Conservation (phyloP, 2,888 invertebrate species). For the Prionchulus punctatus region DNA sequence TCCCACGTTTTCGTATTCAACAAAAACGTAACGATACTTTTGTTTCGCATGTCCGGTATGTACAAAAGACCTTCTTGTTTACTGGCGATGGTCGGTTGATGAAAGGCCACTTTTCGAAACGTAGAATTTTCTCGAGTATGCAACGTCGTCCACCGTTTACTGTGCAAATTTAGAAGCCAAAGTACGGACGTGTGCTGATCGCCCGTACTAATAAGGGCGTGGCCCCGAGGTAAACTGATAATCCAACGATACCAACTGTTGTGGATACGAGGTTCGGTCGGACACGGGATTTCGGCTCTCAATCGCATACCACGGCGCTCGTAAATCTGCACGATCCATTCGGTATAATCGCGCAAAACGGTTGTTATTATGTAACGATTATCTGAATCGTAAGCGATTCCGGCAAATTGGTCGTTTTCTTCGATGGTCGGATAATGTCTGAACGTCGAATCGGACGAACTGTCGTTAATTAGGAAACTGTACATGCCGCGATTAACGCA, state of each 20-base stretch:
- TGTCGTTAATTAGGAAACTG: constrained; percentile 3
- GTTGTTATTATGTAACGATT: background rate
- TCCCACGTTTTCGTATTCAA: background rate
- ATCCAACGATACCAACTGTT: constrained; percentile 13
- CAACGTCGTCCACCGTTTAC: background rate
- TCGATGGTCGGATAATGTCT: background rate
- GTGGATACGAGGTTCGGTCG: constrained; percentile 4
- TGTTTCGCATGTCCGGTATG: constrained; percentile 6
- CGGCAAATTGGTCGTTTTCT: background rate
- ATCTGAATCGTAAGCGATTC: constrained; percentile 4
- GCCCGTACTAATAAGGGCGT: constrained; percentile 4
- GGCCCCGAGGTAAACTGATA: background rate
- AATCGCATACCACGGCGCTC: background rate
- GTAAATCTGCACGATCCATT: constrained; percentile 5
- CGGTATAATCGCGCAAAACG: constrained; percentile 4
- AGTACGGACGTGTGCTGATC: constrained; percentile 2
- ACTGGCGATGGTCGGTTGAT: background rate
- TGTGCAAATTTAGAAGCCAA: constrained; percentile 5
- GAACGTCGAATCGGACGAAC: background rate
- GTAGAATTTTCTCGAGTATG: background rate
- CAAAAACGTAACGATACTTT: background rate
- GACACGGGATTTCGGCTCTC: constrained; percentile 6
- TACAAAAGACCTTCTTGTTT: background rate
- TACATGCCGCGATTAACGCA: constrained; percentile 5
- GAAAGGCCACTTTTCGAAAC: background rate